These are phyloP conservation scores for Pteronura brasiliensis DNA, from an alignment of 2,113 vertebrate genomes.

Conservation along the genomic window DNA sequence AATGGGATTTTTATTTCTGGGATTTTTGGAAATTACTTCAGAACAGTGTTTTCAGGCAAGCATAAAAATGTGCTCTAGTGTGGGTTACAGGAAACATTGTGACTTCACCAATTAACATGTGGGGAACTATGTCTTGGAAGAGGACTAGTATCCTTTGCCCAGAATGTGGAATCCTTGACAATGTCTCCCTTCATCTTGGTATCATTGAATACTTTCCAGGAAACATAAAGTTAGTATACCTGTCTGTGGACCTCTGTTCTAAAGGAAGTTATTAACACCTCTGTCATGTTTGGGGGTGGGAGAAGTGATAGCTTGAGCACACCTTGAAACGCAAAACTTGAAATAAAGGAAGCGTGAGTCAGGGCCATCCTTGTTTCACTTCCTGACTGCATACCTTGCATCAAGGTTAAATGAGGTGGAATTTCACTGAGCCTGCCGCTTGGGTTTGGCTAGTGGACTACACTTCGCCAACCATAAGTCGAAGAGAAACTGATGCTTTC, in stretches of 20 bases:
- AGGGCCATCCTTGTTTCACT: neutral
- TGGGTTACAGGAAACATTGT: neutral
- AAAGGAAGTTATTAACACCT: neutral
- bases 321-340: neutral
- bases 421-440: neutral
- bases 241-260: neutral
- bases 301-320: neutral
- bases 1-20: slow-evolving; percentile 8
- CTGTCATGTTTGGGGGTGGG: neutral
- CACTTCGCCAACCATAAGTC: neutral
- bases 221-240: neutral
- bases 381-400: neutral
- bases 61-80: neutral
- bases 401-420: neutral
- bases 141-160: neutral
- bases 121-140: neutral
- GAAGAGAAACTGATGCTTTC: neutral
- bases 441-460: neutral
- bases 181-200: neutral
- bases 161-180: neutral
- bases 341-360: neutral
- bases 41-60: neutral
- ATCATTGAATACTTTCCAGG: neutral
- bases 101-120: neutral
- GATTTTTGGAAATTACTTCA: neutral